phyloP scores from a whole-genome alignment of 2,888 invertebrate genomes.

The Rutpela maculata region DNA sequence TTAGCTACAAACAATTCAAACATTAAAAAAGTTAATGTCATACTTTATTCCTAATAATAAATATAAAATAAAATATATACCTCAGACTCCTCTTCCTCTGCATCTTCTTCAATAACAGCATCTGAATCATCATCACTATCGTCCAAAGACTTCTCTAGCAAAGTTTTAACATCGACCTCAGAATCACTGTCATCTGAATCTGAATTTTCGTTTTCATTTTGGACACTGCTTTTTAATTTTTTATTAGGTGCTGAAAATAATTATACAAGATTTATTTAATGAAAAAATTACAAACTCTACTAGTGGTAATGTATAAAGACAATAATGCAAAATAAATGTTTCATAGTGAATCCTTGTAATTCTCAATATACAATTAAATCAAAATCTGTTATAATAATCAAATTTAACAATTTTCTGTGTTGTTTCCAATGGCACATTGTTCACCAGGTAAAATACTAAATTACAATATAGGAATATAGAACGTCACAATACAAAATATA shows the following conservation, averaged over 20 bases:
- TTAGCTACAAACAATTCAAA: no score
- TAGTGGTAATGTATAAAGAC: background rate
- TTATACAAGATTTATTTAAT: background rate
- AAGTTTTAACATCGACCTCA: conserved; percentile 58
- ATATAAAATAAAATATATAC: conserved; percentile 20
- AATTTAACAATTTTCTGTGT: no score
- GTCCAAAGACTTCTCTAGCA: conserved; percentile 55
- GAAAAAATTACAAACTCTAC: background rate
- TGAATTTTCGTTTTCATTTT: conserved; percentile 44
- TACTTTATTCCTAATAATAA: background rate
- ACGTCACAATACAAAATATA: no score
- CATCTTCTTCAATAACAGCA: conserved; percentile 65
- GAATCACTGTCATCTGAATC: conserved; percentile 57
- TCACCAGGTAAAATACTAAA: no score
- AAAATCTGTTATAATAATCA: no score
- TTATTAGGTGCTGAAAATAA: conserved; percentile 64
- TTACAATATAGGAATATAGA: no score
- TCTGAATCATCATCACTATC: conserved; percentile 67
- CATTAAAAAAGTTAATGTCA: no score
- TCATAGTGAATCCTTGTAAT: no score
- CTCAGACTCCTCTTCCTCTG: conserved; percentile 66
- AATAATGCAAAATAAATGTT: no score
- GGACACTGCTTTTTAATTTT: conserved; percentile 63
- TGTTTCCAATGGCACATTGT: no score
- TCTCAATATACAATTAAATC: no score